These are phyloP conservation scores for Archaeoteleia sp. DNA, from an alignment of 2,888 invertebrate genomes.

Conservation along the genomic window DNA sequence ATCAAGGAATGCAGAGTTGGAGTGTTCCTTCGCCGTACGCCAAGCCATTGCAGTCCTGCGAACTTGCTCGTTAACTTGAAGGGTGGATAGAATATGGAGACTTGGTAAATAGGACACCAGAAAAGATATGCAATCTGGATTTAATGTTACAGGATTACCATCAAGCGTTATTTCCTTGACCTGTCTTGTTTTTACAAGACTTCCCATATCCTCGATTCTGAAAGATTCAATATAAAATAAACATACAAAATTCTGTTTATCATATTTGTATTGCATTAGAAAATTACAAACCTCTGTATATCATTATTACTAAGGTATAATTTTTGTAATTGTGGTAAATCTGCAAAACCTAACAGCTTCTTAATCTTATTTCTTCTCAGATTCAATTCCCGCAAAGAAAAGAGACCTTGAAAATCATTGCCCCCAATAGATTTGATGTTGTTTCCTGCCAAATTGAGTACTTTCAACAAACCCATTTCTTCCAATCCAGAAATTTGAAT, in stretches of 20 bases:
- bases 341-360: constrained; percentile 87
- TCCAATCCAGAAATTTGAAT: constrained; percentile 83
- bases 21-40: constrained; percentile 85
- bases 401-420: constrained; percentile 86
- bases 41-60: constrained; percentile 87
- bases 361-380: constrained; percentile 89
- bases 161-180: constrained; percentile 90
- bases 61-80: constrained; percentile 87
- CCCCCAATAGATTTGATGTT: constrained; percentile 86
- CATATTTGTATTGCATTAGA: not conserved
- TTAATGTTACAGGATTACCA: constrained; percentile 87
- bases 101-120: constrained; percentile 87
- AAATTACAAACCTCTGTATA: constrained; percentile 77
- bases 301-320: constrained; percentile 90
- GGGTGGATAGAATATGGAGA: constrained; percentile 83
- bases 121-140: constrained; percentile 88
- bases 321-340: constrained; percentile 85
- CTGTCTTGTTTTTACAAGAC: constrained; percentile 85
- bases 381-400: constrained; percentile 89
- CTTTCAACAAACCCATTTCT: constrained; percentile 85
- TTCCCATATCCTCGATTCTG: constrained; percentile 91
- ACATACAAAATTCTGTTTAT: not conserved
- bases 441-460: constrained; percentile 95
- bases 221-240: too few relatives aligned
- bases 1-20: constrained; percentile 81